Conservation (phyloP, 1,140 invertebrate genomes). For the Leguminivora glycinivorella region DNA sequence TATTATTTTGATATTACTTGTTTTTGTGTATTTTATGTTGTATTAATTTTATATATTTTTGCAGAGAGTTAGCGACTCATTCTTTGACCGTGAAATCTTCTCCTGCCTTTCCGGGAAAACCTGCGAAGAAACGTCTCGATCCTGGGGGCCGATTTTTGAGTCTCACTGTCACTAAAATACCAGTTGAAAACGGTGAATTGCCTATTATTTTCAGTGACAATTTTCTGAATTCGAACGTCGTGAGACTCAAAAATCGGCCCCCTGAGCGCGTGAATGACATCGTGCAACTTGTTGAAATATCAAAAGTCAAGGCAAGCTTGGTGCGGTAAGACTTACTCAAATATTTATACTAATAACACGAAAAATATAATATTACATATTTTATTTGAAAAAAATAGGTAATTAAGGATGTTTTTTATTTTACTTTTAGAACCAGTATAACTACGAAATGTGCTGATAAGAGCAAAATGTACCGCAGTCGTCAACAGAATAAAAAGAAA, state of each 20-base stretch:
- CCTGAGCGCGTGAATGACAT: constrained; percentile 60
- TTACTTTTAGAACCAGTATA: constrained; percentile 69
- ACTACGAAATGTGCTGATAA: constrained; percentile 82
- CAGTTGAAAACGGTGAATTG: too few relatives aligned
- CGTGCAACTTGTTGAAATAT: constrained; percentile 58
- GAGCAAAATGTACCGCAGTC: constrained; percentile 77
- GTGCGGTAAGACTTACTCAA: constrained; percentile 52
- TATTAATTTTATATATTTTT: too few relatives aligned
- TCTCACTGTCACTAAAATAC: too few relatives aligned
- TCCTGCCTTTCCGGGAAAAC: constrained; percentile 63
- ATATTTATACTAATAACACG: constrained; percentile 31
- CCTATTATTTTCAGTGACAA: too few relatives aligned
- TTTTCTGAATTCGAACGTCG: too few relatives aligned
- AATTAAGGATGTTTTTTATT: too few relatives aligned
- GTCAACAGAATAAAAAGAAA: constrained; percentile 46
- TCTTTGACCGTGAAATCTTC: constrained; percentile 69
- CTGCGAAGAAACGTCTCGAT: constrained; percentile 62
- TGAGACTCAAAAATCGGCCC: too few relatives aligned
- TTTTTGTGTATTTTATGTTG: background rate
- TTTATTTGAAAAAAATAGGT: too few relatives aligned
- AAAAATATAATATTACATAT: too few relatives aligned
- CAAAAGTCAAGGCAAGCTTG: constrained; percentile 54
- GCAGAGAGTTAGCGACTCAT: constrained; percentile 66
- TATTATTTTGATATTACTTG: too few relatives aligned
- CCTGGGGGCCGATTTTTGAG: too few relatives aligned